Evolutionary conservation across 2,888 invertebrate species (phyloP), one percentile per base, ranked within the genome.

Genomic region (Formica aserva): DNA sequence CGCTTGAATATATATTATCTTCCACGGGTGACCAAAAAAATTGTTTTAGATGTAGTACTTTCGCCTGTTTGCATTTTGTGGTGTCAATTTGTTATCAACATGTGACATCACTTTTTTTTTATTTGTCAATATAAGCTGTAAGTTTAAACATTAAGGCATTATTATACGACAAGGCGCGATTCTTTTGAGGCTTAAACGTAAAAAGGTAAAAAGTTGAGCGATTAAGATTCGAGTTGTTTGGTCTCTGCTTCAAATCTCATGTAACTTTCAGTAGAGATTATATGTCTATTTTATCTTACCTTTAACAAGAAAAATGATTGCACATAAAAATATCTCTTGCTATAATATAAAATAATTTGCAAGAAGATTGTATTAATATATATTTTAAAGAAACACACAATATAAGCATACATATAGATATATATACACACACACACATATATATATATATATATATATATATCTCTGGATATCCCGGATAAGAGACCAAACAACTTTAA

Each of bases 61-160:
- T 92, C 91, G 91, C 90, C 91, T 91, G 92, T 91, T 92, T 91
- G 92, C 92, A 91, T 92, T 93, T 94, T 93, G 90, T 91, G 87
- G 85, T 92, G 92, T 93, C 91, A 92, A 92, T 93, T 91, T 92
- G 91, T 48, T 80, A 71, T 80, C 78, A 92, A 93, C 89, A 90
- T 91, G 48, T 48, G 93, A 93, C 94, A 93, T 93, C 94, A 91
- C 92, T 91, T 52, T 93, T 90, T 90, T 91, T 91, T 90, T 92
- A 92, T 94, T 93, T 93, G 92, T 93, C 94, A 92, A 92, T 93
- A 92, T 89, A 93, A 94, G 94, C 94, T 94, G 94, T 93, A 94
- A 94, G 93, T 94, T 94, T 91, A 94, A 94, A 94, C 72, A 72
- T 71, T 92, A 92, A 94, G 94, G 92, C 91, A 94, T 94, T 94